These are phyloP conservation scores for Harpegnathos saltator DNA, from an alignment of 1,140 invertebrate species.

Conservation along the genomic window DNA sequence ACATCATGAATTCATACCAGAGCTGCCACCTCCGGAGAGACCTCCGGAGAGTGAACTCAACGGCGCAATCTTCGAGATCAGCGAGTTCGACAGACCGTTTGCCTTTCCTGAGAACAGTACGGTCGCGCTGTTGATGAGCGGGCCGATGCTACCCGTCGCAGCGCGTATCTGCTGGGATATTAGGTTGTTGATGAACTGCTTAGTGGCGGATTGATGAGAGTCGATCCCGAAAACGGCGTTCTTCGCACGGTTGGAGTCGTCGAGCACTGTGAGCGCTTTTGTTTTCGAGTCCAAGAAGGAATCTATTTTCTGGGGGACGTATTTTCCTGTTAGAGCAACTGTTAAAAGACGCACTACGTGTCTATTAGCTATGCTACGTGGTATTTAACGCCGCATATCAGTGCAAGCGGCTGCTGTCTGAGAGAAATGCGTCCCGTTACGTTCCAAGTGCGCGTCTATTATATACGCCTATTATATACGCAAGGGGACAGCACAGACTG, in stretches of 20 bases:
- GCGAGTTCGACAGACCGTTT: conserved; percentile 76
- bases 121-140: conserved; percentile 80
- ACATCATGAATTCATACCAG: conserved; percentile 29
- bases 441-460: background rate
- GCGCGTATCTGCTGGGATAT: conserved; percentile 79
- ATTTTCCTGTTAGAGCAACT: background rate
- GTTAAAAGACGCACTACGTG: too few species aligned
- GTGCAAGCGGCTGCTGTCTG: too few species aligned
- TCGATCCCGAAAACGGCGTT: conserved; percentile 91
- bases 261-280: conserved; percentile 88
- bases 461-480: too few species aligned
- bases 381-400: background rate
- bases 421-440: background rate
- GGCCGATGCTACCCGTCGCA: conserved; percentile 79
- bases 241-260: conserved; percentile 90
- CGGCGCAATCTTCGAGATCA: conserved; percentile 81
- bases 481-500: background rate
- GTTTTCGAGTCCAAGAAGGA: conserved; percentile 92
- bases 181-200: conserved; percentile 79
- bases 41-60: conserved; percentile 80
- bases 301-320: conserved; percentile 90
- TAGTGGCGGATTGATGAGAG: conserved; percentile 76
- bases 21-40: conserved; percentile 66
- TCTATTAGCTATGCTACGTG: too few species aligned
- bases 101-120: conserved; percentile 78